Evolutionary conservation across 2,113 vertebrate genomes (phyloP).

Genomic region (Fukomys damarensis): DNA sequence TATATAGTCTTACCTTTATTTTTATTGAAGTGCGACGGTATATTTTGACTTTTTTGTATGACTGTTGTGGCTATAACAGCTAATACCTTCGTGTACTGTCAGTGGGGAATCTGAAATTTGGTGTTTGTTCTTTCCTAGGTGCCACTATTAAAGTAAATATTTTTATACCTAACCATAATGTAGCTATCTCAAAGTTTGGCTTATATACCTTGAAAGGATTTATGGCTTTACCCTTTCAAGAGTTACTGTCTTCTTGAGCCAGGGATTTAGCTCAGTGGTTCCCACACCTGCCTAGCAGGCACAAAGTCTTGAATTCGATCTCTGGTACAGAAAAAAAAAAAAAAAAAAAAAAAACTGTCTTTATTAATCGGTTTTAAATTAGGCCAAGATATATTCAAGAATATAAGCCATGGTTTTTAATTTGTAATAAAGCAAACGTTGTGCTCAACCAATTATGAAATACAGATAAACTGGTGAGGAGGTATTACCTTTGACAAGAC

Average conservation of each 20-base stretch:
- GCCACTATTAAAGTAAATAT: background rate
- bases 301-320: too few relatives aligned
- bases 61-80: background rate
- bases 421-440: background rate
- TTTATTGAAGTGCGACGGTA: background rate
- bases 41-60: background rate
- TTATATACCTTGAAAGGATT: background rate
- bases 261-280: too few relatives aligned
- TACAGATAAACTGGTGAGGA: background rate
- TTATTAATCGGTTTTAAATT: constrained; percentile 27
- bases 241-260: background rate
- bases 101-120: constrained; percentile 34
- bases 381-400: background rate
- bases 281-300: too few relatives aligned
- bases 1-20: background rate
- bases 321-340: too few relatives aligned
- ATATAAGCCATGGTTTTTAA: background rate
- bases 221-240: background rate
- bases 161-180: background rate
- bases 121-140: background rate
- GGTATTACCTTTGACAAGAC: background rate
- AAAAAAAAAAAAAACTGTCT: too few relatives aligned
- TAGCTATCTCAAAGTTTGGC: background rate
- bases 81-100: background rate
- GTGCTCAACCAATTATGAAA: too few relatives aligned